Conservation (phyloP, 1,140 invertebrate genomes). For the Achatina immaculata region DNA sequence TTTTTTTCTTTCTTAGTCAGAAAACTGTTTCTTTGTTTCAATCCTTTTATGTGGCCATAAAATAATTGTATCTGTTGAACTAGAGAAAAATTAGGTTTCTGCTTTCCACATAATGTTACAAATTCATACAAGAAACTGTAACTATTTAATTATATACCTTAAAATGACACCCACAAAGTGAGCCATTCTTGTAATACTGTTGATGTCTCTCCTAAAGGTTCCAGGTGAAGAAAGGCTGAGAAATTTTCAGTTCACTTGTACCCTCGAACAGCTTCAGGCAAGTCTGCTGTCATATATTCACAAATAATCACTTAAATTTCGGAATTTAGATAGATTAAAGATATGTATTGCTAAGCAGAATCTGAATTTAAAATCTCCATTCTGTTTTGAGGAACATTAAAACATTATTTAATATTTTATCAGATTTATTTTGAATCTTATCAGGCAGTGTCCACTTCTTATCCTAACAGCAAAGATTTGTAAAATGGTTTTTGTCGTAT, state of each 20-base stretch:
- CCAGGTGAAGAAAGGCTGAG: slow-evolving; percentile 54
- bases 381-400: neutral
- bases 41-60: too few species aligned
- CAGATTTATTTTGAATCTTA: neutral
- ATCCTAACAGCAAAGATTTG: too few species aligned
- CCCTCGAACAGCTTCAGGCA: slow-evolving; percentile 68
- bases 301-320: neutral
- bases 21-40: too few species aligned
- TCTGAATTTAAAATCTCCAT: neutral
- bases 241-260: slow-evolving; percentile 66
- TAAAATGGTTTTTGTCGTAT: too few species aligned
- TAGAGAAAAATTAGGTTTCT: too few species aligned
- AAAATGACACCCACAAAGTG: too few species aligned
- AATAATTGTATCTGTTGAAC: too few species aligned
- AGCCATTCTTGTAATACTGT: neutral
- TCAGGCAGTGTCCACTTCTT: neutral
- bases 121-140: too few species aligned
- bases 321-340: neutral
- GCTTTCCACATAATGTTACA: too few species aligned
- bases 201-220: slow-evolving; percentile 47
- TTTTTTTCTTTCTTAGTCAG: too few species aligned
- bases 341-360: neutral
- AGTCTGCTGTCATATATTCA: neutral
- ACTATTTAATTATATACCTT: too few species aligned
- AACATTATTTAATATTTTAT: neutral